Conservation (phyloP, 2,888 invertebrate genomes). For the Cetonia aurata region DNA sequence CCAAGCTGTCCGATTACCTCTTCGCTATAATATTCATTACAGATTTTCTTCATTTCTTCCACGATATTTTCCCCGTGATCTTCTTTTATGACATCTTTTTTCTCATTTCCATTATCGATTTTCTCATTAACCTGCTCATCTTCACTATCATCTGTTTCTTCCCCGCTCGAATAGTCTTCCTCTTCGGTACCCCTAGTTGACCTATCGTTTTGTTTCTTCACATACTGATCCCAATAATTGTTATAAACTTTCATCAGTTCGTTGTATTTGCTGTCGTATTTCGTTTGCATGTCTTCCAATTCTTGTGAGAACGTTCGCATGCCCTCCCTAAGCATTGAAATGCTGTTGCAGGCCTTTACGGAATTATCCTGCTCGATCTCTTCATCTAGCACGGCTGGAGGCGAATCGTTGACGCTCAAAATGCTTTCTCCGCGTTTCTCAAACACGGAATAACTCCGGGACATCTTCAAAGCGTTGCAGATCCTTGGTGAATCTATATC, state of each 20-base stretch:
- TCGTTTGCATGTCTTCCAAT: slow-evolving; percentile 50
- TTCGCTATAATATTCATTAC: neutral
- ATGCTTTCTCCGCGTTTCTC: slow-evolving; percentile 49
- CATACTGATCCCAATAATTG: slow-evolving; percentile 55
- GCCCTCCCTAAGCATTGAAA: slow-evolving; percentile 53
- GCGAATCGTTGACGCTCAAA: slow-evolving; percentile 2
- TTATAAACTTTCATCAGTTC: slow-evolving; percentile 58
- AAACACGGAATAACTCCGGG: slow-evolving; percentile 53
- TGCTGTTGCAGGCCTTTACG: slow-evolving; percentile 52
- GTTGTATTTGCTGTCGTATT: slow-evolving; percentile 52
- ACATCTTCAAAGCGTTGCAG: slow-evolving; percentile 52
- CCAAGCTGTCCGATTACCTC: neutral
- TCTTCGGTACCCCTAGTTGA: neutral
- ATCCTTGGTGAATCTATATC: slow-evolving; percentile 51
- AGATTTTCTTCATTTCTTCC: neutral
- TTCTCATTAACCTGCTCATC: slow-evolving; percentile 28
- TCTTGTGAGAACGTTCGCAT: slow-evolving; percentile 51
- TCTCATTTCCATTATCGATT: slow-evolving; percentile 13
- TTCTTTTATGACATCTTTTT: neutral
- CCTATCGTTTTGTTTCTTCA: slow-evolving; percentile 45
- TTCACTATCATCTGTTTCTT: neutral
- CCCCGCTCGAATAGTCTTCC: neutral
- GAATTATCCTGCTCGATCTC: slow-evolving; percentile 47
- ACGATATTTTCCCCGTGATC: neutral
- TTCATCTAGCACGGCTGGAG: slow-evolving; percentile 10